These are phyloP conservation scores for Ridgeia piscesae DNA, from an alignment of 1,140 invertebrate genomes.

Conservation along the genomic window DNA sequence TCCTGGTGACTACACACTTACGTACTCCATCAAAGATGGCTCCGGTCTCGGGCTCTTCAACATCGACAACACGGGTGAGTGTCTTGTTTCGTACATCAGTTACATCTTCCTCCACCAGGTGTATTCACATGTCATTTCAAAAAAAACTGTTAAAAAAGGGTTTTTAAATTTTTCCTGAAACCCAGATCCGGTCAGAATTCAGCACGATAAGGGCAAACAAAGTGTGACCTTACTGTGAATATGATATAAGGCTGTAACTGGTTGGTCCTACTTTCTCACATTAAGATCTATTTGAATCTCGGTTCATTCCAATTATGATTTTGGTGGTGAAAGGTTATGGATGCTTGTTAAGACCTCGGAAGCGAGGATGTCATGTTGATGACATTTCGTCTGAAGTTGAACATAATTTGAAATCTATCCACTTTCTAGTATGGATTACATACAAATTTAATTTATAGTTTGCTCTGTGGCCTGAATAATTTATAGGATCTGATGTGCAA, in stretches of 20 bases:
- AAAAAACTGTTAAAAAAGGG: no score
- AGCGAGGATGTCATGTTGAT: background rate
- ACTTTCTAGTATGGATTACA: background rate
- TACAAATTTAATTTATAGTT: background rate
- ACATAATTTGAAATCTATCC: background rate
- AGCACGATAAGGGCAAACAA: no score
- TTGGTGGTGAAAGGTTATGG: background rate
- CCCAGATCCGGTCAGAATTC: no score
- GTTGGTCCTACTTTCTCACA: no score
- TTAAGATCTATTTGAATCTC: no score
- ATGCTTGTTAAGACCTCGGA: background rate
- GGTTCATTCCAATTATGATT: no score
- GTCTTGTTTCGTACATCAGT: background rate
- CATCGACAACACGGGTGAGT: constrained; percentile 85
- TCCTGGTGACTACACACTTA: constrained; percentile 72
- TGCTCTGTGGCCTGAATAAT: background rate
- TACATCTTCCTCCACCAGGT: background rate
- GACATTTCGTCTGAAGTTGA: background rate
- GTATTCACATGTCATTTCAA: no score
- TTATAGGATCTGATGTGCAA: background rate
- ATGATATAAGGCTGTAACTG: no score
- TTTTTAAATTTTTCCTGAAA: no score
- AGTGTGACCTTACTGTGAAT: no score
- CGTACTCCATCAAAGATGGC: constrained; percentile 85
- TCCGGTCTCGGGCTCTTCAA: constrained; percentile 87